Evolutionary conservation across 2,113 vertebrate genomes (phyloP).

Genomic region (Esox niger): DNA sequence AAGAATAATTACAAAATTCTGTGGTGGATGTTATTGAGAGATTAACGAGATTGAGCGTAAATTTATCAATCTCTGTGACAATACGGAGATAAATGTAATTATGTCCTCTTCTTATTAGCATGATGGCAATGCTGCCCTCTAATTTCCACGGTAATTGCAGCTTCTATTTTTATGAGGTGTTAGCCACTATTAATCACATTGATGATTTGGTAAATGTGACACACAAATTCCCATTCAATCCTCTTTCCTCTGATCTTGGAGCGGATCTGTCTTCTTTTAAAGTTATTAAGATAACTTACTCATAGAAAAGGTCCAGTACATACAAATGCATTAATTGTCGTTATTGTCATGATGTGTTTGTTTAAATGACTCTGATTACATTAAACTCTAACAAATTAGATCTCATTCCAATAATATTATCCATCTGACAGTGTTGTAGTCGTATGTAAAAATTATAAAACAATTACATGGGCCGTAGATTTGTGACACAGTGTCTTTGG

Average conservation of each 20-base stretch:
- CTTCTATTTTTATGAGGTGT: slow-evolving; percentile 74
- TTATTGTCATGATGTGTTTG: slow-evolving; percentile 56
- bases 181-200: slow-evolving; percentile 76
- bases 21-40: slow-evolving; percentile 71
- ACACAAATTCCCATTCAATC: slow-evolving; percentile 67
- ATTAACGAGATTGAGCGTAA: slow-evolving; percentile 73
- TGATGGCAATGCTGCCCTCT: slow-evolving; percentile 67
- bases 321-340: slow-evolving; percentile 48
- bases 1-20: slow-evolving; percentile 64
- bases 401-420: slow-evolving; percentile 33
- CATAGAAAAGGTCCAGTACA: slow-evolving; percentile 48
- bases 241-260: slow-evolving; percentile 63
- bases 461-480: slow-evolving; percentile 30
- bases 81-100: slow-evolving; percentile 77
- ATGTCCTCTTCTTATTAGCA: slow-evolving; percentile 74
- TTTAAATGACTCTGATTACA: slow-evolving; percentile 30
- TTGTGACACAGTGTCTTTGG: slow-evolving; percentile 44
- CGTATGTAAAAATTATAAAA: slow-evolving; percentile 25
- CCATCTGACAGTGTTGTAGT: slow-evolving; percentile 28
- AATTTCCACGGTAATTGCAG: slow-evolving; percentile 74
- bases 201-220: slow-evolving; percentile 74
- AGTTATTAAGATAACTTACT: slow-evolving; percentile 58
- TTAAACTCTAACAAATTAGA: slow-evolving; percentile 46
- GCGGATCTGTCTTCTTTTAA: slow-evolving; percentile 60
- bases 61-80: slow-evolving; percentile 77